Evolutionary conservation across 1,140 invertebrate genomes (phyloP), one percentile per base, ranked within the genome.

Genomic region (Ceratina calcarata): DNA sequence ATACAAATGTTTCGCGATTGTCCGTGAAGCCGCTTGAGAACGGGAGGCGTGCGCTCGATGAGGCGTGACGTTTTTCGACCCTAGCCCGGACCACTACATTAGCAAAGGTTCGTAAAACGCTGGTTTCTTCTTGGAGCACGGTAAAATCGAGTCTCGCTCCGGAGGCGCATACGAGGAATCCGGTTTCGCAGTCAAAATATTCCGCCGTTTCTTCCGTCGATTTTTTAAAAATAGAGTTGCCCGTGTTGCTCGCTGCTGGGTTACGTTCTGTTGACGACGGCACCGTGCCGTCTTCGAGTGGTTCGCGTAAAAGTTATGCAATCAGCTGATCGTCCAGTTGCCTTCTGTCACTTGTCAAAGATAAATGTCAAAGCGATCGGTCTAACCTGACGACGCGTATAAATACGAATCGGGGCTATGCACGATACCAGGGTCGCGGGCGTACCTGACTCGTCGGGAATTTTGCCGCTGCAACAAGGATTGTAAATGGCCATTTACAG

Each of bases 301-400:
- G 80, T 83, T 68, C 86, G 87, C 81, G 85, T 85, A 90, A 89
- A 91, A 91, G 91, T 93, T 93, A 93, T 93, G 92, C 92, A 93
- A 93, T 93, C 92, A 93, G 92, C 92, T 93, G 92, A 92, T 93
- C 92, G 87, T 79, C 78, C 83, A 86, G 83, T 75, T 88, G 80
- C 85, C 85, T 86, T 90, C 90, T 90, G 90, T 91, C 91, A 91
- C 88, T 92, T 92, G 92, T 93, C 92, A 93, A 92, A 92, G 89
- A 91, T 91, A 91, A 91, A 91, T 90, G 89, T 91, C 87, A 88
- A 89, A 88, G 78, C 78, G 80, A 58, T 80, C 55, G 65, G 61
- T 83, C 86, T 90, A 89, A 90, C 84, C 86, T 91, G 86, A 87
- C 76, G 86, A 87, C 76, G 65, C 62, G 64, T 66, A 60, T 78